Base-by-base conservation (phyloP, 2,797 vertebrate genomes). In the Paguma larvata region DNA sequence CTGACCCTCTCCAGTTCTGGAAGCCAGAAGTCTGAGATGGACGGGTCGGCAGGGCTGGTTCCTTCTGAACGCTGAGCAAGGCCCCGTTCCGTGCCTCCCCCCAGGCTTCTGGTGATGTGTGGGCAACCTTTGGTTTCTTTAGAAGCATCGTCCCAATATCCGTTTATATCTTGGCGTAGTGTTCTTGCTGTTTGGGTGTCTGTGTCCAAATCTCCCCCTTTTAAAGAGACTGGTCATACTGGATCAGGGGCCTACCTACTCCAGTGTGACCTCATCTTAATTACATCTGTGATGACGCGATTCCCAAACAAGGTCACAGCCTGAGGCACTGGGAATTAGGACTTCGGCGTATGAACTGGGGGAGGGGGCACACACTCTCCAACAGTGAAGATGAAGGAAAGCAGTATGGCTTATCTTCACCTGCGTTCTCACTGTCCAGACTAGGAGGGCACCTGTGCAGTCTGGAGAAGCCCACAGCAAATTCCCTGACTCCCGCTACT, bases 1-100 rank as follows among this genome's bases (percentile, higher is more conserved):
- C 16, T 0, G 34, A 6, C 32, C 3, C 19, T 27, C 83, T n/a
- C 25, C 10, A 1, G 18, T 38, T 56, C 62, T 0, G 9, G 15
- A 32, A 48, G 27, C 51, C 27, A 19, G 5, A 41, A 10, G 34
- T 5, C 8, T 16, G 6, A 92, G 78, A 46, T 13, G 67, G 12
- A 3, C 6, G 30, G 16, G 41, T 8, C 0, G 1, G 30, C 4
- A 18, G 51, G 48, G 41, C 5, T 10, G n/a, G 51, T 15, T 12
- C 27, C 41, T 44, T 32, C 48, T 16, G 8, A 23, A 7, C 14
- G 67, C 67, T 63, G 48, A 70, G 44, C 51, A 32, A 72, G 78
- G 21, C 27, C 18, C 27, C 11, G 23, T 15, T 72, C 83, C 25
- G 23, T 0, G 14, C 4, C 32, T 41, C 3, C 44, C 65, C 72